Base-by-base conservation (phyloP, 2,797 vertebrate genomes). In the Clarias fuscus region DNA sequence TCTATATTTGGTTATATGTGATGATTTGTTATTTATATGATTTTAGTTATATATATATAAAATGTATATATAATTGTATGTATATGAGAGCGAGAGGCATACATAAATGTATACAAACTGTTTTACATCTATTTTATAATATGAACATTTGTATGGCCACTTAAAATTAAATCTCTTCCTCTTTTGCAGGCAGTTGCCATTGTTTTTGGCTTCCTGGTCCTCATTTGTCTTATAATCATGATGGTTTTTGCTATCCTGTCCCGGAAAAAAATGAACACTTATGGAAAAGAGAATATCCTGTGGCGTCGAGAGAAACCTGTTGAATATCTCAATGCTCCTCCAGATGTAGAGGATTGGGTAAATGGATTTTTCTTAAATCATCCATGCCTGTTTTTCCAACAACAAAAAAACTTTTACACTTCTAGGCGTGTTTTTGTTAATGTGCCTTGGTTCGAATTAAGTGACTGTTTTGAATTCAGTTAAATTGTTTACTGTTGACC, bases 271-370 rank as follows among this genome's bases (percentile, higher is more conserved):
- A 97, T 98, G 77, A 68, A 77, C 30, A 48, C 11, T 33, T 95
- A 88, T 76, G 97, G 97, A n/a, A 97, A 98, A 90, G 93, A 92
- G 68, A 97, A 97, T 92, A 96, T 98, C 88, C 67, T 98, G 88
- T 98, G 97, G 97, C 95, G 93, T 88, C 95, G 90, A 5, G 93
- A 95, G 86, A 96, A 92, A 89, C 8, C 93, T 7, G 0, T 94
- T 0, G 91, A 94, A 10, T 95, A 96, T 0, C 27, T 84, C 11
- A 92, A 92, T 10, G 92, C 95, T 0, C 92, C 95, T 8, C 93
- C 94, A 11, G 95, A 97, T 71, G 96, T 98, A 0, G 97, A 97
- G 91, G 96, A 96, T 1, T 98, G 97, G 97, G 97, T 98, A 92
- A 95, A 96, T 92, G 0, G 4, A 8, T 5, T 78, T 11, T 77